These are phyloP conservation scores for Agelaius phoeniceus DNA, from an alignment of 2,113 vertebrate genomes.

Conservation along the genomic window DNA sequence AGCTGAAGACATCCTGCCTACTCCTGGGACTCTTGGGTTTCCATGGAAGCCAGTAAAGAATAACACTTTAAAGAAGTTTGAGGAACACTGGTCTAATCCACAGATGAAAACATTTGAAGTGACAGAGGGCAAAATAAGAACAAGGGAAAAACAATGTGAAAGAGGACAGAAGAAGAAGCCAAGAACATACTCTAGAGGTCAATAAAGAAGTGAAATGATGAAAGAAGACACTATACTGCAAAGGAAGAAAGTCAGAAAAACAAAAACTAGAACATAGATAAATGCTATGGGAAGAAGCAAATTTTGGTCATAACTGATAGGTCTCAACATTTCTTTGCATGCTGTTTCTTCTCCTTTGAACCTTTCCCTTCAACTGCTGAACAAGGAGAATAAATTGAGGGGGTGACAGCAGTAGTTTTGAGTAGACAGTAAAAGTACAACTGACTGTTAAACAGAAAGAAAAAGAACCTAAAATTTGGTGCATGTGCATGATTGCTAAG, in stretches of 20 bases:
- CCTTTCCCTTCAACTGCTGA: not conserved
- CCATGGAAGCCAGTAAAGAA: not conserved
- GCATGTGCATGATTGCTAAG: not conserved
- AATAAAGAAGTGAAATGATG: slow-evolving; percentile 9
- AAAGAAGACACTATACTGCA: not conserved
- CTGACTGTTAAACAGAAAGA: not conserved
- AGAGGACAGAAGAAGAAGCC: not conserved
- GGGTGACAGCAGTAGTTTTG: not conserved
- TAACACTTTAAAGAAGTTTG: slow-evolving; percentile 15
- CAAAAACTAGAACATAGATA: not conserved
- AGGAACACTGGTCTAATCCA: not conserved
- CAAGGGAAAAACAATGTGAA: not conserved
- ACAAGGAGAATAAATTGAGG: not conserved
- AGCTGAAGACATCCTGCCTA: not conserved
- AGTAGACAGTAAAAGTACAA: not conserved
- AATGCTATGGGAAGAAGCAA: not conserved
- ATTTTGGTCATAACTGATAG: not conserved
- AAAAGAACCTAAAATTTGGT: not conserved
- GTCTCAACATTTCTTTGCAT: not conserved
- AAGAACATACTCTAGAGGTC: not conserved
- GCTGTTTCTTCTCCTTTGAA: not conserved
- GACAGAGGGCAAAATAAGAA: slow-evolving; percentile 10
- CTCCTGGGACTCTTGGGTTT: slow-evolving; percentile 1
- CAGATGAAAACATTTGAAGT: not conserved
- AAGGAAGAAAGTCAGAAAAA: not conserved